Evolutionary conservation across 2,797 vertebrate genomes (phyloP).

Genomic region (Sebastolobus altivelis): DNA sequence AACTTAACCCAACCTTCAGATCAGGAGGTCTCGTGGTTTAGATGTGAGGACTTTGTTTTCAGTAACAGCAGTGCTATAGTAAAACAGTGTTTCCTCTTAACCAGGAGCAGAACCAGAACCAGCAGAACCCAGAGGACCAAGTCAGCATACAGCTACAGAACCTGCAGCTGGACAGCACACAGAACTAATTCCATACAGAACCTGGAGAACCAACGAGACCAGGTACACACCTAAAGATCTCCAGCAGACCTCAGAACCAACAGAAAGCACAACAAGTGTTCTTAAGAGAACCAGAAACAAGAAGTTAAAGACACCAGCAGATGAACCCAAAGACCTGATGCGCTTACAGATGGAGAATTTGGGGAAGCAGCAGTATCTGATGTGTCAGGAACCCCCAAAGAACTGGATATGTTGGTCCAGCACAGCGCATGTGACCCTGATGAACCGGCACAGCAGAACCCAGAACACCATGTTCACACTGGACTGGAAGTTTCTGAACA

Average conservation of each 20-base stretch:
- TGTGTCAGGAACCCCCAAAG: neutral
- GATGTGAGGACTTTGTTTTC: neutral
- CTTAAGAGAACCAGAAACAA: neutral
- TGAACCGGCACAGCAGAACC: neutral
- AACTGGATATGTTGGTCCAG: neutral
- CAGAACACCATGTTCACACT: neutral
- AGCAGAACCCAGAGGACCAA: slow-evolving; percentile 48
- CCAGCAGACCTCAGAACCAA: slow-evolving; percentile 10
- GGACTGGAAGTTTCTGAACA: neutral
- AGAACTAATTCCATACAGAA: slow-evolving; percentile 32
- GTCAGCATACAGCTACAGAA: slow-evolving; percentile 59
- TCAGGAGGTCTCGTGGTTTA: neutral
- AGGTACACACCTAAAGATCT: neutral
- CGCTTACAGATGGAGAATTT: neutral
- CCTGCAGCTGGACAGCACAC: slow-evolving; percentile 51
- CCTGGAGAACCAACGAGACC: neutral
- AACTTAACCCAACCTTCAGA: neutral
- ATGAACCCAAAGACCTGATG: neutral
- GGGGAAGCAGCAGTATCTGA: neutral
- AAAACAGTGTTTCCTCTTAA: neutral
- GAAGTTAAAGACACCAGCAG: slow-evolving; percentile 8
- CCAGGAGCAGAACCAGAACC: slow-evolving; percentile 54
- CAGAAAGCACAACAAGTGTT: neutral
- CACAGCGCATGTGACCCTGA: neutral
- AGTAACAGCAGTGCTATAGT: neutral